Percentiles rank a stretch among this genome's conserved stretches.
Evolutionary conservation across 2,797 vertebrate species (phyloP).

Genomic region (Phoebastria nigripes): DNA sequence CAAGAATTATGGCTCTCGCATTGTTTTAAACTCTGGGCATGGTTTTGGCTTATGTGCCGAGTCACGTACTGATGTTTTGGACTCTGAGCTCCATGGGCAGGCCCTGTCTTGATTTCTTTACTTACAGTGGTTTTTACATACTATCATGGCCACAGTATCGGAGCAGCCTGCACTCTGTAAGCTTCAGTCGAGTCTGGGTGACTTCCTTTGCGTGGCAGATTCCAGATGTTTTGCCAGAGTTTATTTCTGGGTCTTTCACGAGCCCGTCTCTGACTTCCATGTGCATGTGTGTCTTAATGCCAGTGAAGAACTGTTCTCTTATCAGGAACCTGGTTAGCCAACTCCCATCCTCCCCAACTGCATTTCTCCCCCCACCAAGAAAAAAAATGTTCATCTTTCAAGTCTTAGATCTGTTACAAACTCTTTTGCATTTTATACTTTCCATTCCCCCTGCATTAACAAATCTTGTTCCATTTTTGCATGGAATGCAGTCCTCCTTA

Average conservation of each 20-base stretch:
- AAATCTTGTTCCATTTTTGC: not conserved
- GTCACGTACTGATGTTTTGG: not conserved
- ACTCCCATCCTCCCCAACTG: not conserved
- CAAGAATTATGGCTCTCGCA: not conserved
- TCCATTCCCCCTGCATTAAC: not conserved
- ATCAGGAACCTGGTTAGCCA: not conserved
- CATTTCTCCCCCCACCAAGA: not conserved
- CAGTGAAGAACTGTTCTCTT: not conserved
- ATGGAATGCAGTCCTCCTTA: not conserved
- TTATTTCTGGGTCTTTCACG: constrained; percentile 1
- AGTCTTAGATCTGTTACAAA: not conserved
- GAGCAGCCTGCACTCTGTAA: not conserved
- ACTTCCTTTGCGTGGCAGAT: constrained; percentile 42
- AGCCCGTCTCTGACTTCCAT: not conserved
- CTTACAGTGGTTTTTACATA: not conserved
- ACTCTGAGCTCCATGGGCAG: not conserved
- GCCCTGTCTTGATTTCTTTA: not conserved
- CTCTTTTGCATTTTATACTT: not conserved
- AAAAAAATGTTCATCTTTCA: not conserved
- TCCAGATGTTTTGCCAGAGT: constrained; percentile 3
- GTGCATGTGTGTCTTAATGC: not conserved
- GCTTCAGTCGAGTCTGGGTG: not conserved
- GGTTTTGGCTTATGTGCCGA: not conserved
- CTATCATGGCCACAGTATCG: not conserved
- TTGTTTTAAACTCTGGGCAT: not conserved